Base-by-base conservation (phyloP, 2,888 invertebrate genomes). In the Epistrophella euchroma region DNA sequence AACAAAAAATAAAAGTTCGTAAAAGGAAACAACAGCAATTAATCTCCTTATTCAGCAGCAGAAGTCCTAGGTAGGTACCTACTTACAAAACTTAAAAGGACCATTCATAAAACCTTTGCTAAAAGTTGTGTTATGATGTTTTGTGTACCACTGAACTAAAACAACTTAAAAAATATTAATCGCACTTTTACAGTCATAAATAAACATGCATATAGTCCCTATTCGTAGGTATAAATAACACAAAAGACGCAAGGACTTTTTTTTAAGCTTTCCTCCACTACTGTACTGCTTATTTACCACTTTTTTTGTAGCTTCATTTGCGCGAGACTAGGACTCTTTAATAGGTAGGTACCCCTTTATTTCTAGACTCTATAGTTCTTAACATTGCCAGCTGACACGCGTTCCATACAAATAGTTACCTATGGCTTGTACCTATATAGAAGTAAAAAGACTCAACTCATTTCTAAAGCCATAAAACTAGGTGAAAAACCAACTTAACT, bases 321-420 rank as follows among this genome's bases (percentile, higher is more conserved):
- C 68, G 72, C 72, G 60, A 66, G 62, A 35, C 50, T 66, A 58
- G 45, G 47, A 55, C 55, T 60, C 22, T 15, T 25, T 5, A 11
- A 50, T 40, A 35, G 43, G 17, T 43, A 6, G 13, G 15, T 55
- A 25, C 40, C 45, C 11, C 56, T 66, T 47, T 19, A 47, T 70
- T 62, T 58, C n/a, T 55, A 43, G 47, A 66, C 58, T 35, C n/a
- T 13, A 19, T n/a, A 72, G 68, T 62, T 76, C 58, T 74, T 71
- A 77, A 86, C 86, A 86, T 77, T 72, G 58, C 86, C 86, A 74
- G 77, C 74, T 85, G 85, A 77, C 85, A 86, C 85, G 85, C 81
- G 73, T 81, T 80, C 66, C 73, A 45, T 17, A 17, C 1, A 17
- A 45, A 11, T 17, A 13, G 32, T 32, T 66, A n/a, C 25, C 35